Evolutionary conservation across 2,113 vertebrate genomes (phyloP).

Genomic region (Rhipidura dahli): DNA sequence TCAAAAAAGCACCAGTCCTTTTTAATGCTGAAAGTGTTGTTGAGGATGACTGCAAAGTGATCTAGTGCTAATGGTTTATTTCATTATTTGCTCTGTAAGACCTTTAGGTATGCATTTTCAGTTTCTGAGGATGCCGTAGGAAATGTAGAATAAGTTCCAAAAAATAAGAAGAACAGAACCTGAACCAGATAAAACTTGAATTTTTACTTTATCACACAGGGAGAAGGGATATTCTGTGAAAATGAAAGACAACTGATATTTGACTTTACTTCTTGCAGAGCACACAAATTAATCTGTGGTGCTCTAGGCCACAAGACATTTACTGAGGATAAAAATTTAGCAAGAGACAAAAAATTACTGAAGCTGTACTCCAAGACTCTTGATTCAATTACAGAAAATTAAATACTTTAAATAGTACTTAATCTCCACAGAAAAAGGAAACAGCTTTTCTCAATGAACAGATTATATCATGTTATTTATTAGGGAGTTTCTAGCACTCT

Average conservation of each 20-base stretch:
- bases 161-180: neutral
- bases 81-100: neutral
- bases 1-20: neutral
- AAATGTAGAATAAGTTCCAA: neutral
- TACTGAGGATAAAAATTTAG: neutral
- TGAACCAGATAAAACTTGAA: neutral
- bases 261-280: neutral
- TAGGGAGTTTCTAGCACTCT: neutral
- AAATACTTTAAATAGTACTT: neutral
- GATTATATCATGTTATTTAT: neutral
- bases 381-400: constrained; percentile 24
- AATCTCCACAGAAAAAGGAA: neutral
- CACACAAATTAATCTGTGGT: neutral
- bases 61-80: neutral
- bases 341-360: neutral
- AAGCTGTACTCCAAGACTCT: neutral
- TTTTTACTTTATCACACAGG: neutral
- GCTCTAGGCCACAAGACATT: neutral
- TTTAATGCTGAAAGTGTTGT: constrained; percentile 3
- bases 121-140: neutral
- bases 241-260: neutral
- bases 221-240: neutral
- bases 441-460: neutral
- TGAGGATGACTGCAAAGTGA: neutral
- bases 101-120: neutral